Evolutionary conservation across 2,113 vertebrate species (phyloP), one percentile per base, ranked within the genome.

Genomic region (Gila orcuttii): DNA sequence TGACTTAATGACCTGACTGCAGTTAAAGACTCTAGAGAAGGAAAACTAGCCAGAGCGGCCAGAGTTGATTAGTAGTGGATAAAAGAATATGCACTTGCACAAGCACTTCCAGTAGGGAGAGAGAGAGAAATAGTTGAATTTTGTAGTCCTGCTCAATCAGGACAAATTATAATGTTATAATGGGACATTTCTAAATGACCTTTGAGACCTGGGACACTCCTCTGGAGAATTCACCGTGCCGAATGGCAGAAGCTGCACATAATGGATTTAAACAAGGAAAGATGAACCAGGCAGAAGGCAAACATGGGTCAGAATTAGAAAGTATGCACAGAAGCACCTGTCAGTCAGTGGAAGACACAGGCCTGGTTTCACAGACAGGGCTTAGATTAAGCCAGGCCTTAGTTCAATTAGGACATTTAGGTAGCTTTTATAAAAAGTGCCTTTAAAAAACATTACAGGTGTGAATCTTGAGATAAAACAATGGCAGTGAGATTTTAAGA

Each of bases 161-260:
- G 57, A 36, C 76, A 75, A 64, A 84, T 17, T 55, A 28, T 28
- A 28, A 28, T 28, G 28, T 55, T 84, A 64, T 64, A 75, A 42
- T 57, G 59, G 45, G 71, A 33, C 0, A 1, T 55, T 31, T 55
- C 76, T 19, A 52, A 66, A 75, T 87, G 28, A 64, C 23, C 42
- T 80, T 45, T 66, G 62, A 73, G 45, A 69, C 47, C 82, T 66
- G 31, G 11, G 47, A 47, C 17, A 19, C 45, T 59, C 45, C 17
- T 42, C 33, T 79, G 13, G 25, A 36, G 8, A 31, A 31, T 59
- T 52, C 4, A 59, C n/a, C 60, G 3, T 33, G 45, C 42, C 4
- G 6, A 66, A 52, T 62, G 71, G 57, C 45, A 23, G 31, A 82
- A 17, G 45, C 68, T 25, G 57, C 73, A 10, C 42, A 75, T 52